phyloP scores from a whole-genome alignment of 1,140 invertebrate species.

The Philotrypesis tridentata region DNA sequence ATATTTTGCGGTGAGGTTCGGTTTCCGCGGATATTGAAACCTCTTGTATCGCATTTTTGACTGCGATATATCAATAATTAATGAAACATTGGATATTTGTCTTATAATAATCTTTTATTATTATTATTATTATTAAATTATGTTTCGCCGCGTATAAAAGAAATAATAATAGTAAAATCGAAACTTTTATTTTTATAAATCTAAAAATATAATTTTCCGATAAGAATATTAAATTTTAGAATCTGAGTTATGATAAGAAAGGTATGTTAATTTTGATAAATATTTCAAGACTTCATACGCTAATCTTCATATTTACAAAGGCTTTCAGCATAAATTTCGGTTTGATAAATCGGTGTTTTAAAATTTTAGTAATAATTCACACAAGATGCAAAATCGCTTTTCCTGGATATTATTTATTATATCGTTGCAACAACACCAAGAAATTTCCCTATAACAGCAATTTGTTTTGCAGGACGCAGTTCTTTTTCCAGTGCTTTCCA shows the following conservation, averaged over 20 bases:
- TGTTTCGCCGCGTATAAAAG: too few relatives aligned
- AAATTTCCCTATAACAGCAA: not conserved
- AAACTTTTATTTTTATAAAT: too few relatives aligned
- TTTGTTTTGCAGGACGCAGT: not conserved
- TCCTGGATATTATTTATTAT: not conserved
- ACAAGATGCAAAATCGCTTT: not conserved
- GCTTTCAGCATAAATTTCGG: not conserved
- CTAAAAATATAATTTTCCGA: not conserved
- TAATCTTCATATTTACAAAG: constrained; percentile 15
- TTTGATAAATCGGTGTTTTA: not conserved
- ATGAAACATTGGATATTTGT: too few relatives aligned
- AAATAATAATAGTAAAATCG: too few relatives aligned
- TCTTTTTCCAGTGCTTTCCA: not conserved
- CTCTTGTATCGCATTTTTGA: too few relatives aligned
- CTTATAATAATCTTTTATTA: too few relatives aligned
- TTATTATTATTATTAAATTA: too few relatives aligned
- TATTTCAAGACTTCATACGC: not conserved
- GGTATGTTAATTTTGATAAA: constrained; percentile 22
- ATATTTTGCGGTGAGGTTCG: not conserved
- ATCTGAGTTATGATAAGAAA: constrained; percentile 4
- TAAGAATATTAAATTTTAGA: not conserved
- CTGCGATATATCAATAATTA: too few relatives aligned
- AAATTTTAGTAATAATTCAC: not conserved
- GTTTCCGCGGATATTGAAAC: too few relatives aligned
- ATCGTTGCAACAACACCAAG: not conserved